Conservation (phyloP, 2,797 vertebrate species). For the Podargus strigoides region DNA sequence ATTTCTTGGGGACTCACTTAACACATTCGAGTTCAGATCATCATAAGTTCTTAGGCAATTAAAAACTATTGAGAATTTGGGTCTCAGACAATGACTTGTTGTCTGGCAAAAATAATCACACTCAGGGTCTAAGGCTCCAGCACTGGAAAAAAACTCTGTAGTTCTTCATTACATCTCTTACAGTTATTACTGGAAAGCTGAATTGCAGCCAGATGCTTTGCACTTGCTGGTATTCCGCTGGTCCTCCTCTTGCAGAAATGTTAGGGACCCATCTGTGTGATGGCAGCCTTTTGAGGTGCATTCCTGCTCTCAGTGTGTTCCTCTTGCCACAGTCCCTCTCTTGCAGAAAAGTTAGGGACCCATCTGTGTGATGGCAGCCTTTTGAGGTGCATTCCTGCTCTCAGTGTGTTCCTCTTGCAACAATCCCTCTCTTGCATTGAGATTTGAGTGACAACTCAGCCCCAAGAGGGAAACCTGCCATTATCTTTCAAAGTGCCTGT, state of each 20-base stretch:
- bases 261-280: accelerated
- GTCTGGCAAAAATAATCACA: not conserved
- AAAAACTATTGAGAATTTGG: not conserved
- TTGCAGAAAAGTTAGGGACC: not conserved
- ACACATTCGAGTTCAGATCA: not conserved
- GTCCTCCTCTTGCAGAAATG: not conserved
- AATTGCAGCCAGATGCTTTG: not conserved
- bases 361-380: accelerated
- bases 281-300: not conserved
- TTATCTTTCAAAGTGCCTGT: not conserved
- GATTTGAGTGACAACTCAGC: not conserved
- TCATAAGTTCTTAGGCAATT: not conserved
- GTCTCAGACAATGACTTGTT: not conserved
- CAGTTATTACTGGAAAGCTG: not conserved
- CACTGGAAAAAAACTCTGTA: not conserved
- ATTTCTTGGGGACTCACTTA: not conserved
- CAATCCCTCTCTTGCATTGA: not conserved
- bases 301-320: not conserved
- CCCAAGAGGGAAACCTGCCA: not conserved
- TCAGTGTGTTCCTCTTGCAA: not conserved
- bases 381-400: not conserved
- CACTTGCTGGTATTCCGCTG: not conserved
- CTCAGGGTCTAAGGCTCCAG: not conserved
- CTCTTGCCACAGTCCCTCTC: not conserved
- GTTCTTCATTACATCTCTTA: not conserved